A percentile compares a stretch with the other conserved stretches of the same genome.
These are phyloP conservation scores for Formica aserva DNA, from an alignment of 2,888 invertebrate species.

Conservation along the genomic window DNA sequence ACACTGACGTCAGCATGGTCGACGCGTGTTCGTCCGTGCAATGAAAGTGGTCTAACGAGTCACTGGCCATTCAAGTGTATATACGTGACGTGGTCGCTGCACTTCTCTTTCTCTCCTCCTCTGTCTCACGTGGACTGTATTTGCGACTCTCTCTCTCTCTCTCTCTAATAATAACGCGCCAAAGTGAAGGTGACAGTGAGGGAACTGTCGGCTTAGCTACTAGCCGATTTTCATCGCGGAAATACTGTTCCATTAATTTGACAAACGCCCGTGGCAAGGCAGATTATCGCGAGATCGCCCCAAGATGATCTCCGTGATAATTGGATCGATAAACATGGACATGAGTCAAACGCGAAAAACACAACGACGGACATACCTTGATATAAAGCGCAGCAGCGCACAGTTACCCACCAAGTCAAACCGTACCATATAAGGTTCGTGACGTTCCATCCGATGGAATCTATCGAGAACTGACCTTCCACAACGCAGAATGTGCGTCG, in stretches of 20 bases:
- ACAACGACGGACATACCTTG: background rate
- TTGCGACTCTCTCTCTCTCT: background rate
- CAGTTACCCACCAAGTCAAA: background rate
- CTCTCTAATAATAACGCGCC: background rate
- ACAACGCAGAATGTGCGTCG: background rate
- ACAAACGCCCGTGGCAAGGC: background rate
- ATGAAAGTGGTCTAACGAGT: constrained; percentile 79
- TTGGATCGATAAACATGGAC: constrained; percentile 8
- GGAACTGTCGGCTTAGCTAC: background rate
- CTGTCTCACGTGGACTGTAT: background rate
- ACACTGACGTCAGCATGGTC: constrained; percentile 48
- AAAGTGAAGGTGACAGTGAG: constrained; percentile 27
- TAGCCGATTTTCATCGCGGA: background rate
- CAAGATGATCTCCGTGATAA: background rate
- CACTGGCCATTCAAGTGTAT: constrained; percentile 64
- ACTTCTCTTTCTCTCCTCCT: background rate
- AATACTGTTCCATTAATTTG: constrained; percentile 7
- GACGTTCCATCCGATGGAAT: constrained; percentile 44
- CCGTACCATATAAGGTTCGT: constrained; percentile 45
- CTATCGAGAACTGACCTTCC: constrained; percentile 35
- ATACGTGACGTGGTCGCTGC: constrained; percentile 11
- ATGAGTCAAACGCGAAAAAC: constrained; percentile 7
- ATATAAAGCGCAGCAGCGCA: constrained; percentile 18
- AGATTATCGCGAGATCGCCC: constrained; percentile 15
- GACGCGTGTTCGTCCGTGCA: constrained; percentile 54